Percentiles rank a stretch among this genome's conserved stretches.
These are phyloP conservation scores for Epinotia bilunana DNA, from an alignment of 2,888 invertebrate species.

Conservation along the genomic window DNA sequence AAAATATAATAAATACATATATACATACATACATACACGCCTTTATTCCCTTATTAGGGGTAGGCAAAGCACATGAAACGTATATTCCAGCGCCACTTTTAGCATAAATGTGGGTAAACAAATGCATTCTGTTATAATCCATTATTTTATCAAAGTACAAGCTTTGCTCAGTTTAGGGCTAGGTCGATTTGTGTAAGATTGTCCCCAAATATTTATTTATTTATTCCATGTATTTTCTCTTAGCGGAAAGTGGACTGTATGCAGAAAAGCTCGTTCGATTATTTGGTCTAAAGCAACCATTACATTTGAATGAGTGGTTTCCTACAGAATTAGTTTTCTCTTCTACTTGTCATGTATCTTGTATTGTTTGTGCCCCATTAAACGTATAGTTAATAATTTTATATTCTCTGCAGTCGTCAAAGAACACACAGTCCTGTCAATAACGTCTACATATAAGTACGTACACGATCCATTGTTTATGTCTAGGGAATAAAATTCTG, in stretches of 20 bases:
- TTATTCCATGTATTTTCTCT: too few relatives aligned
- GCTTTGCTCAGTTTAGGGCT: too few relatives aligned
- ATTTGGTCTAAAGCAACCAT: not conserved
- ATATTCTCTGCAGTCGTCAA: not conserved
- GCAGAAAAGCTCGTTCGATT: not conserved
- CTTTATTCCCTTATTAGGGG: too few relatives aligned
- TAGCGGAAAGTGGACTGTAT: not conserved
- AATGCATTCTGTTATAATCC: not conserved
- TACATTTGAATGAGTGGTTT: not conserved
- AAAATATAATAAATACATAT: not conserved
- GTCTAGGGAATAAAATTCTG: not conserved
- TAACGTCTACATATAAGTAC: not conserved
- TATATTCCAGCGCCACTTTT: too few relatives aligned
- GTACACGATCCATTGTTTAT: not conserved
- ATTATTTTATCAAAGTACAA: too few relatives aligned
- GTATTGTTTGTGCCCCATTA: not conserved
- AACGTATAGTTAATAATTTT: not conserved
- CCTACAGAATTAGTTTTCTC: not conserved
- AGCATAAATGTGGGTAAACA: too few relatives aligned
- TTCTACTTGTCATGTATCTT: not conserved
- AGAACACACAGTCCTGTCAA: not conserved
- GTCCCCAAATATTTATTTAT: too few relatives aligned
- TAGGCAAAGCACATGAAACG: too few relatives aligned
- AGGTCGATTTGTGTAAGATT: too few relatives aligned
- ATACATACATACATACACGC: too few relatives aligned